Evolutionary conservation across 2,888 invertebrate species (phyloP).

Genomic region (Loripinus fragilis): DNA sequence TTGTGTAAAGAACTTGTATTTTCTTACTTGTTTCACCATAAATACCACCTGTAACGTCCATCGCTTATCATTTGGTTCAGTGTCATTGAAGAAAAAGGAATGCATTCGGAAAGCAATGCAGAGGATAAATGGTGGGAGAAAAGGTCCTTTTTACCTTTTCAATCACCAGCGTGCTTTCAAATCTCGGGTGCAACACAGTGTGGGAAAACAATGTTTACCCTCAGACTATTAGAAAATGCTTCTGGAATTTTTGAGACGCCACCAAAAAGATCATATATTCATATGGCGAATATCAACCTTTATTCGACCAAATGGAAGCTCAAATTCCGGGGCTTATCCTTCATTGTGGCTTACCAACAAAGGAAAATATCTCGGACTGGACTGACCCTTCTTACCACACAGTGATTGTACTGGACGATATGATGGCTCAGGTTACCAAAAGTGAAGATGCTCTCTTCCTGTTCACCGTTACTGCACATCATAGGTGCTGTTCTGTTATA

Average conservation of each 20-base stretch:
- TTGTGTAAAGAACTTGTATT: neutral
- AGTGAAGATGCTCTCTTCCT: conserved; percentile 23
- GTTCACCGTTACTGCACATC: conserved; percentile 33
- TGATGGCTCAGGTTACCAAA: conserved; percentile 14
- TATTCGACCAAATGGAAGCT: conserved; percentile 33
- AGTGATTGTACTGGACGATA: conserved; percentile 32
- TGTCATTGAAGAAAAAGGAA: neutral
- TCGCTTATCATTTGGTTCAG: neutral
- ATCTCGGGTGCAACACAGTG: conserved; percentile 19
- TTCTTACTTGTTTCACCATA: neutral
- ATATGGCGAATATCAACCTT: conserved; percentile 23
- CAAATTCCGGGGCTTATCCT: conserved; percentile 19
- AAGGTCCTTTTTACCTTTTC: conserved; percentile 19
- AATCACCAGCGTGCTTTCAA: conserved; percentile 12
- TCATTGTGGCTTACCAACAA: conserved; percentile 26
- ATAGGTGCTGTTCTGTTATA: conserved; percentile 27
- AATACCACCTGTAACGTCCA: neutral
- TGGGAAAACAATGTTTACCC: conserved; percentile 22
- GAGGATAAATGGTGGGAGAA: conserved; percentile 12
- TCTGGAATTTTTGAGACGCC: conserved; percentile 24
- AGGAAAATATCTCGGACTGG: conserved; percentile 31
- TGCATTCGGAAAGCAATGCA: neutral
- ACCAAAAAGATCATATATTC: conserved; percentile 26
- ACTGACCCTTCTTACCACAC: conserved; percentile 8
- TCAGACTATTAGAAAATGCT: conserved; percentile 18